Conservation (phyloP, 1,140 invertebrate species). For the Streblospio benedicti region DNA sequence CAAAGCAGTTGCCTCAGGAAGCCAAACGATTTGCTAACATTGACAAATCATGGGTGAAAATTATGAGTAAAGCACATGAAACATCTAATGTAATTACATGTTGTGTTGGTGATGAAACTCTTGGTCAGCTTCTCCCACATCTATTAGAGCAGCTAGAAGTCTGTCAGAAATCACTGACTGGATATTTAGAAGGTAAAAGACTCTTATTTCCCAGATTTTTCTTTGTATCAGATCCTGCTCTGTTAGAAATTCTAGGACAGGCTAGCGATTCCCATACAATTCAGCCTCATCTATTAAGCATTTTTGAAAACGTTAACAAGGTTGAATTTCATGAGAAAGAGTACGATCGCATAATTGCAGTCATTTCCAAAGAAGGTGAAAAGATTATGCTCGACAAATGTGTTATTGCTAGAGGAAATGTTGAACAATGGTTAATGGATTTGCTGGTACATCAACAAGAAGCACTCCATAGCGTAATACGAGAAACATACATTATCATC, state of each 20-base stretch:
- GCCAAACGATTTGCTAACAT: conserved; percentile 76
- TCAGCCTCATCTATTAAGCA: conserved; percentile 74
- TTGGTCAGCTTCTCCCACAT: conserved; percentile 85
- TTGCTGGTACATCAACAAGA: conserved; percentile 76
- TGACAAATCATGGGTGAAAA: conserved; percentile 96
- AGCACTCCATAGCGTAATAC: conserved; percentile 85
- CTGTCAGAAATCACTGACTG: conserved; percentile 92
- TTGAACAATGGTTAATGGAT: conserved; percentile 88
- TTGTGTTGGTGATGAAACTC: conserved; percentile 87
- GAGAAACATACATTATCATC: conserved; percentile 69
- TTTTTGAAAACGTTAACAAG: conserved; percentile 88
- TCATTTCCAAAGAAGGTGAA: conserved; percentile 87
- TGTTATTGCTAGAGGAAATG: conserved; percentile 89
- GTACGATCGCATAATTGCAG: conserved; percentile 87
- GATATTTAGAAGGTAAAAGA: conserved; percentile 92
- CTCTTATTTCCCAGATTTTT: conserved; percentile 96
- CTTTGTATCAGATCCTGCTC: conserved; percentile 91
- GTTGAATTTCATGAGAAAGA: conserved; percentile 92
- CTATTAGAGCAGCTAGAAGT: conserved; percentile 90
- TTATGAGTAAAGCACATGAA: conserved; percentile 90
- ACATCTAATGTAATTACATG: conserved; percentile 89
- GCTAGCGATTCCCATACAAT: conserved; percentile 96
- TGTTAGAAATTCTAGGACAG: conserved; percentile 90
- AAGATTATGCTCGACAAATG: conserved; percentile 69
- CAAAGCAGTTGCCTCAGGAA: conserved; percentile 82